Conservation (phyloP, 2,797 vertebrate species). For the Cryptoprocta ferox region DNA sequence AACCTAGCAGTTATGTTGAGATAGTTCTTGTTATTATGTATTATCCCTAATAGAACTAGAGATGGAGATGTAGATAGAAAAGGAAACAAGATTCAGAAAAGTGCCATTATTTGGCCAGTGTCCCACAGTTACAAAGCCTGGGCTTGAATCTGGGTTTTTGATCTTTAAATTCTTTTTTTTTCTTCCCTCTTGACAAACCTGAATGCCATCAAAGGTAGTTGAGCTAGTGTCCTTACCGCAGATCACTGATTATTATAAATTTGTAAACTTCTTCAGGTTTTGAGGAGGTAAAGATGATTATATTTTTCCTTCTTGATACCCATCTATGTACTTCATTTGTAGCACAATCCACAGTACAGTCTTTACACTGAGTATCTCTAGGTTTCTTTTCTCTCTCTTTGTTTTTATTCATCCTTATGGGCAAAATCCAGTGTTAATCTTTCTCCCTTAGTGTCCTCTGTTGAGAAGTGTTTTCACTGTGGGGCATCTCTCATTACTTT, state of each 20-base stretch:
- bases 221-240: background rate
- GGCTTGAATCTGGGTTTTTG: background rate
- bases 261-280: background rate
- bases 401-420: conserved; percentile 16
- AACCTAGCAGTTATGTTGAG: background rate
- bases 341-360: background rate
- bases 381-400: background rate
- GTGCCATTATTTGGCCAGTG: background rate
- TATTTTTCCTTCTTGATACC: background rate
- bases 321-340: background rate
- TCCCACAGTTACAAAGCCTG: background rate
- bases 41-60: background rate
- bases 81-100: background rate
- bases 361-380: background rate
- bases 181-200: background rate
- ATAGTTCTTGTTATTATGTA: background rate
- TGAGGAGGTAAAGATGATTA: background rate
- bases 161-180: background rate
- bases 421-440: conserved; percentile 64
- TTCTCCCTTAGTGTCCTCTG: conserved; percentile 59
- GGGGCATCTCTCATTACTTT: conserved; percentile 44
- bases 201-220: background rate
- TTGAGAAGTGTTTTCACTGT: conserved; percentile 56
- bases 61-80: background rate
- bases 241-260: background rate